phyloP scores from a whole-genome alignment of 2,113 vertebrate species.

The Emydocephalus ijimae region DNA sequence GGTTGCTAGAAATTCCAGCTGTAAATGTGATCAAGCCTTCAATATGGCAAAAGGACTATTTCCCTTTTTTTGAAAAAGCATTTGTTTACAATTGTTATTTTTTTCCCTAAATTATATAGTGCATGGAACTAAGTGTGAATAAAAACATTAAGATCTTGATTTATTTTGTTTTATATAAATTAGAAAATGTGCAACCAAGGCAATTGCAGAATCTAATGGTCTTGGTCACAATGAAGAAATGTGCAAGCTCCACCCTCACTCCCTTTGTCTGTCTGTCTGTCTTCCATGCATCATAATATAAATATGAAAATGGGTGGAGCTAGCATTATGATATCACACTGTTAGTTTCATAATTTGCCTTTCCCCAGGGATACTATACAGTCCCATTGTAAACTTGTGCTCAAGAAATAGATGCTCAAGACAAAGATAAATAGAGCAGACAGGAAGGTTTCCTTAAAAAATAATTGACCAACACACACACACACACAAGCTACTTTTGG shows the following conservation, averaged over 20 bases:
- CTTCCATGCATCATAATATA: background rate
- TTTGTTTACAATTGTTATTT: background rate
- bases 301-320: background rate
- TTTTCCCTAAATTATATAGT: background rate
- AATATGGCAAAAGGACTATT: constrained; percentile 20
- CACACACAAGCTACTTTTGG: background rate
- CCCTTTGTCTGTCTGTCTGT: background rate
- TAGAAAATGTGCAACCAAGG: background rate
- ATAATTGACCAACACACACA: background rate
- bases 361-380: background rate
- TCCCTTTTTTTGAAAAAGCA: background rate
- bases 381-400: background rate
- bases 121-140: background rate
- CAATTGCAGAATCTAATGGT: background rate
- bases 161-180: background rate
- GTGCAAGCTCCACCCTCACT: background rate
- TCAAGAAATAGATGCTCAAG: background rate
- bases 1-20: constrained; percentile 20
- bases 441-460: background rate
- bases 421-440: background rate
- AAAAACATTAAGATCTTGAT: background rate
- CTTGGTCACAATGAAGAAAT: background rate
- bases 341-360: background rate
- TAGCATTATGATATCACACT: background rate
- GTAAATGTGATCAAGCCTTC: constrained; percentile 32